Evolutionary conservation across 2,888 invertebrate genomes (phyloP).

Genomic region (Stenodema calcarata): DNA sequence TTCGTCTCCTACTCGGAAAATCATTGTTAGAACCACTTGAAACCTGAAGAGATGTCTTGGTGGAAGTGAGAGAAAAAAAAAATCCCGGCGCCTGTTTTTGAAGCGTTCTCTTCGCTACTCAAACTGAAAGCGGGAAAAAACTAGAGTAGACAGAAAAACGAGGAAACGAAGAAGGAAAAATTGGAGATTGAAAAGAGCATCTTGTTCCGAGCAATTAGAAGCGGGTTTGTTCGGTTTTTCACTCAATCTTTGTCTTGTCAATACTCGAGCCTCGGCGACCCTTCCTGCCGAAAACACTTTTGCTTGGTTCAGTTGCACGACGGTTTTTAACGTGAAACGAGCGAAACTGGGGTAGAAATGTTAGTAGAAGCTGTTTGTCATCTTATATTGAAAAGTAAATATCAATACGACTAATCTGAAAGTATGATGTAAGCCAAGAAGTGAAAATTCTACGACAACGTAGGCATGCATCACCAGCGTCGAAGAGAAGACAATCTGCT

Average conservation of each 20-base stretch:
- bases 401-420: too few relatives aligned
- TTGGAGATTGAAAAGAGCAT: constrained; percentile 33
- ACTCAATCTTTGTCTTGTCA: constrained; percentile 41
- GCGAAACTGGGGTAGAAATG: background rate
- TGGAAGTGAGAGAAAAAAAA: background rate
- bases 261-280: background rate
- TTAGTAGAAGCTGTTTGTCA: background rate
- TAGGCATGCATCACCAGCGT: too few relatives aligned
- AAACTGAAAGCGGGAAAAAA: background rate
- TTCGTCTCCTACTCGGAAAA: background rate
- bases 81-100: background rate
- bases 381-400: too few relatives aligned
- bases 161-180: background rate
- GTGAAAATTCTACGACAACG: too few relatives aligned
- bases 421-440: too few relatives aligned
- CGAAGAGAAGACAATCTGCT: too few relatives aligned
- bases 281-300: background rate
- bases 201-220: constrained; percentile 22
- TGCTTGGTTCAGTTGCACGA: background rate
- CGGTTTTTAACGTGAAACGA: background rate
- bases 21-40: background rate
- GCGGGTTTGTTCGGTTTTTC: background rate
- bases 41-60: background rate
- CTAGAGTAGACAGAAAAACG: background rate
- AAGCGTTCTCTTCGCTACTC: background rate